Percentiles rank a stretch among this genome's conserved stretches.
Evolutionary conservation across 2,888 invertebrate genomes (phyloP).

Genomic region (Scrobipalpa atriplicella): DNA sequence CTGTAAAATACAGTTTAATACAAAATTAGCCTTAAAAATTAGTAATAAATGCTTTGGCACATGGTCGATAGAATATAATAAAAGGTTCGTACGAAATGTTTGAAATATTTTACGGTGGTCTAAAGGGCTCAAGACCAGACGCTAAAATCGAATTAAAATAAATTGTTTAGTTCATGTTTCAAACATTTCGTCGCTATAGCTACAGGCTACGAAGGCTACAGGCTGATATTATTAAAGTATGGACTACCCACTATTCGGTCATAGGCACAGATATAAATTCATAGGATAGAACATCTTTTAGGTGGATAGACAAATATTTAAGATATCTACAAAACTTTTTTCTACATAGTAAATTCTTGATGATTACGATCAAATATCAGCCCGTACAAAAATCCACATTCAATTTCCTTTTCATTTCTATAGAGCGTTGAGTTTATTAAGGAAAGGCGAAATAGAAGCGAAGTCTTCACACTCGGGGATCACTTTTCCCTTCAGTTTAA

Average conservation of each 20-base stretch:
- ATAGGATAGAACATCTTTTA: too few species aligned
- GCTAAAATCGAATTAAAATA: not conserved
- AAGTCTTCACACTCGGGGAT: slow-evolving; percentile 94
- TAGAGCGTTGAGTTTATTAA: slow-evolving; percentile 77
- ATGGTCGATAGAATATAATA: slow-evolving; percentile 28
- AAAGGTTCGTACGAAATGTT: not conserved
- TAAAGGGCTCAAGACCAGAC: not conserved
- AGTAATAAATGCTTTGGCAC: slow-evolving; percentile 61
- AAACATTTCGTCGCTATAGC: not conserved
- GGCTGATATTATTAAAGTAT: too few species aligned
- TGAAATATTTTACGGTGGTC: not conserved
- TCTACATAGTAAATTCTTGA: not conserved
- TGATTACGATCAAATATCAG: not conserved
- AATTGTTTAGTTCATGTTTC: not conserved
- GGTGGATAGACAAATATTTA: too few species aligned
- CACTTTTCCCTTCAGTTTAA: slow-evolving; percentile 91
- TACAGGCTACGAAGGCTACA: not conserved
- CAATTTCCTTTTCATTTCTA: not conserved
- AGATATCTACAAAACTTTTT: not conserved
- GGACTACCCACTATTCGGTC: too few species aligned
- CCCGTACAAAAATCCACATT: not conserved
- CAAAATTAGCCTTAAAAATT: slow-evolving; percentile 16
- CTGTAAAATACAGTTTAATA: slow-evolving; percentile 39
- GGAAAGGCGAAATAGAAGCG: slow-evolving; percentile 90
- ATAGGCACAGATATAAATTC: too few species aligned